Evolutionary conservation across 2,888 invertebrate genomes (phyloP).

Genomic region (Ennomos erosarius): DNA sequence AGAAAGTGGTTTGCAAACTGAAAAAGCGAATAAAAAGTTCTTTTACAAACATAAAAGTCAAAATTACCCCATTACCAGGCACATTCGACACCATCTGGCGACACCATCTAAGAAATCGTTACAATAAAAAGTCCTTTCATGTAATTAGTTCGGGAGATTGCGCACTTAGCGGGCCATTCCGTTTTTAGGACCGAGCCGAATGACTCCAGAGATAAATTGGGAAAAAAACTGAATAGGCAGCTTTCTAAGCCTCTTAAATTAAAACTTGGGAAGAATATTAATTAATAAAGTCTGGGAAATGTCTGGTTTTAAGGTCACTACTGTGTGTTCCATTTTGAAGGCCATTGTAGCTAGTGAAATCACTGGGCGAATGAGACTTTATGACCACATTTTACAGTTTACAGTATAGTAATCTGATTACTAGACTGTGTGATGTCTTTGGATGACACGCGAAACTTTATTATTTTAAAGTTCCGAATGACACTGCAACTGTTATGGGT

Average conservation of each 20-base stretch:
- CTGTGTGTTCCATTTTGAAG: no score
- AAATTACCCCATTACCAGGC: not conserved
- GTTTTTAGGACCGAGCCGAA: constrained; percentile 23
- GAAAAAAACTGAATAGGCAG: not conserved
- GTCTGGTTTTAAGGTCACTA: no score
- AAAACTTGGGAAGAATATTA: not conserved
- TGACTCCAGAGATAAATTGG: not conserved
- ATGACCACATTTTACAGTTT: no score
- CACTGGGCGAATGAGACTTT: no score
- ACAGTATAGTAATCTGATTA: no score
- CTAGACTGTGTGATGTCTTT: no score
- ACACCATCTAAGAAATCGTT: constrained; percentile 18
- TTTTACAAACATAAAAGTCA: no score
- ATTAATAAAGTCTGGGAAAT: not conserved
- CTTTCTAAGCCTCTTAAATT: not conserved
- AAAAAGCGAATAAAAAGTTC: not conserved
- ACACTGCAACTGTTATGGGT: no score
- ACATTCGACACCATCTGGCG: constrained; percentile 14
- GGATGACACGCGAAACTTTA: no score
- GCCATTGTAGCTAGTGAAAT: no score
- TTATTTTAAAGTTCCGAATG: no score
- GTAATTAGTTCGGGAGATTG: constrained; percentile 27
- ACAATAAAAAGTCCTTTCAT: constrained; percentile 24
- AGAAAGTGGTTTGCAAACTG: no score
- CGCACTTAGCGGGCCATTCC: constrained; percentile 26